A percentile compares a stretch with the other conserved stretches of the same genome.
These are phyloP conservation scores for Drosophila saltans DNA, from an alignment of 1,140 invertebrate genomes.

Conservation along the genomic window DNA sequence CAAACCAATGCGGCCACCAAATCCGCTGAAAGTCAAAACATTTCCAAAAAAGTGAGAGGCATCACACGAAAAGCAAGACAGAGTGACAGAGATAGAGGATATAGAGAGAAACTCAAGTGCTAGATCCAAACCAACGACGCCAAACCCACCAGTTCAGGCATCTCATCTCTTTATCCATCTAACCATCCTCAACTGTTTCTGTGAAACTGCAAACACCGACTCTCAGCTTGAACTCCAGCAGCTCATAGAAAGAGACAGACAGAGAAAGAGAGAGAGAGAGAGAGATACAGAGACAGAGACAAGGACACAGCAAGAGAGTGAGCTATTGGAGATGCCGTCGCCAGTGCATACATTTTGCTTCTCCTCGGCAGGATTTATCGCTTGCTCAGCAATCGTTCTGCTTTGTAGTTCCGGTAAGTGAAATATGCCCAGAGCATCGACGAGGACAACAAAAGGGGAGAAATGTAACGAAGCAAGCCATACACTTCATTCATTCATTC, in stretches of 20 bases:
- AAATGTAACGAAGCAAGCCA: slow-evolving; percentile 25
- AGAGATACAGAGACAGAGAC: slow-evolving; percentile 7
- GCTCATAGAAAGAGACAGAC: background rate
- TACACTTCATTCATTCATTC: slow-evolving; percentile 32
- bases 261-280: background rate
- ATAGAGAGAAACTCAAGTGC: slow-evolving; percentile 43
- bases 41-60: slow-evolving; percentile 14
- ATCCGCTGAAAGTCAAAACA: slow-evolving; percentile 23
- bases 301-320: background rate
- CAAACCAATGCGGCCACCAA: slow-evolving; percentile 12
- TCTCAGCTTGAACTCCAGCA: background rate
- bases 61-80: background rate
- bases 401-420: slow-evolving; percentile 83
- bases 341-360: slow-evolving; percentile 70
- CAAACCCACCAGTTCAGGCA: slow-evolving; percentile 14
- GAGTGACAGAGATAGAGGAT: slow-evolving; percentile 15
- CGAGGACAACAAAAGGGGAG: slow-evolving; percentile 7
- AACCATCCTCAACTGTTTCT: slow-evolving; percentile 8
- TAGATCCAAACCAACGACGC: slow-evolving; percentile 41
- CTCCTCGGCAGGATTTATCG: slow-evolving; percentile 79
- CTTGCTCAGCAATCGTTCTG: slow-evolving; percentile 83
- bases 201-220: background rate
- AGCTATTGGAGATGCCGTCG: slow-evolving; percentile 54
- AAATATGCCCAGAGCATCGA: slow-evolving; percentile 65
- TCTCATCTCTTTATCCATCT: slow-evolving; percentile 10